Base-by-base conservation (phyloP, 2,888 invertebrate genomes). In the Hirtodrosophila histrioides region DNA sequence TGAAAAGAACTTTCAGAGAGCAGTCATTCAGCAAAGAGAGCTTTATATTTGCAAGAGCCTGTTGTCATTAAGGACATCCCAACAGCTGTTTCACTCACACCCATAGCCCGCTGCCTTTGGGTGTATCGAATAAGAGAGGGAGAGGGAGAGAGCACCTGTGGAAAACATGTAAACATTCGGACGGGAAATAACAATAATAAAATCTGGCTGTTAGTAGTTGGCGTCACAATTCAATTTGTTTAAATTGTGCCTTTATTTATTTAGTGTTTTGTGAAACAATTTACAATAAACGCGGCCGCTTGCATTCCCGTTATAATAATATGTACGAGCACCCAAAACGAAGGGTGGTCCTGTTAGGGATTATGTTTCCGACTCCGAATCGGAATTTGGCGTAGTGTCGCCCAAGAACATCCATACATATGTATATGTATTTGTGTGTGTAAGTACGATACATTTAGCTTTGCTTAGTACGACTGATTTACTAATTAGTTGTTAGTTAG, bases 281-380 rank as follows among this genome's bases (percentile, higher is more conserved):
- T 78, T 78, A 82, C 82, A 78, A 73, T 78, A 70, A 78, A 66
- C 78, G 60, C 61, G 64, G 62, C 61, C 56, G 60, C 44, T 74
- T 60, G 50, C 55, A 55, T 48, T 65, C 10, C 36, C 48, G 37
- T 33, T 66, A 43, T 23, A 17, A 43, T 23, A 17, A 24, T 27
- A 17, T 17, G 17, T 17, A 17, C 17, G 17, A 17, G 17, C 17
- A 17, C 17, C 17, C 17, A 17, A 17, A 17, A 17, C 17, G 17
- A 17, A 17, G 17, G 17, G 17, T 17, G 17, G 17, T 17, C 17
- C 17, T 17, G n/a, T n/a, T n/a, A n/a, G n/a, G 17, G 17, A 17
- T 17, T 17, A 17, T 27, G 27, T 2, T 27, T 2, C 27, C 6
- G 6, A 27, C 6, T 27, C 27, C 27, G 27, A 27, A 0, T 27